Evolutionary conservation across 2,797 vertebrate genomes (phyloP), one percentile per base, ranked within the genome.

Genomic region (Cynodonichthys magdalenae): DNA sequence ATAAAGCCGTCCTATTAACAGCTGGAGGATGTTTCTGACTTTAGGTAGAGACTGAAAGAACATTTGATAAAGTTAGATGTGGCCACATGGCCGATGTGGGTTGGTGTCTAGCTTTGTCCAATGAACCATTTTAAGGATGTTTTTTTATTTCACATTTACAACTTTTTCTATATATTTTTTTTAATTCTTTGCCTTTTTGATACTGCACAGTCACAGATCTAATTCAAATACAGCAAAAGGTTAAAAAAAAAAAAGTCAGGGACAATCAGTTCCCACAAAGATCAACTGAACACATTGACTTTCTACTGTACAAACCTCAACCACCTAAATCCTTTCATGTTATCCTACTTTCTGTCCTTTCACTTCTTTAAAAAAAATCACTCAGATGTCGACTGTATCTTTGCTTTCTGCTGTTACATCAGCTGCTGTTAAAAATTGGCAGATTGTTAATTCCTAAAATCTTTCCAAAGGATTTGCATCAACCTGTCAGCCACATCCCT

Each of bases 361-460:
- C 31, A 69, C 54, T 74, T 65, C 59, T 76, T 73, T 77, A 79
- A n/a, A n/a, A n/a, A n/a, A n/a, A 77, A 78, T 88, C 85, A 69
- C 59, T 1, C 36, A 59, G 53, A 78, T 68, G 53, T 54, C 70
- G 31, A 42, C 50, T 70, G 39, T 63, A 56, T 77, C 66, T 62
- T 66, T 63, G n/a, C 24, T 63, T 50, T 44, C 12, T 47, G 20
- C 61, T 39, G 53, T 29, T 68, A 53, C 69, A 64, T 80, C 55
- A 71, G 60, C 39, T 69, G 75, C 52, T 47, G 20, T 83, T 75
- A 65, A 69, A 85, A 89, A 69, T 80, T 87, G 88, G 86, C 71
- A 68, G 8, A 67, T 78, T 71, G 64, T 74, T 72, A 48, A 72
- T 44, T 66, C 68, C 61, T 75, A 64, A 71, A 79, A 55, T 58